Conservation (phyloP, 37 sponge, comb jelly and placozoan genomes). For the Crambe crambe region DNA sequence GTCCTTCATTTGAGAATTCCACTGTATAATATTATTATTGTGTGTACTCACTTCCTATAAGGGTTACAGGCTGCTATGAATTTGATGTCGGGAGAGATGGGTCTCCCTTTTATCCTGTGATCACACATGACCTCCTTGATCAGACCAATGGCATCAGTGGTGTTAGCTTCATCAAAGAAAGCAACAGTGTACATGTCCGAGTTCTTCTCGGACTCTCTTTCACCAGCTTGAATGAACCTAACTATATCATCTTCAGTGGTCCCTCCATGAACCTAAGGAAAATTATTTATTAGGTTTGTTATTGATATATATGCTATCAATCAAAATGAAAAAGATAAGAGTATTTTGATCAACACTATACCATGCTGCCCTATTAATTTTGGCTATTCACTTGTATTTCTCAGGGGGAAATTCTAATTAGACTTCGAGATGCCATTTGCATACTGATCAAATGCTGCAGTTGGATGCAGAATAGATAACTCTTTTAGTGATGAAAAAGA, state of each 20-base stretch:
- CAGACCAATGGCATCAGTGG: constrained; percentile 85
- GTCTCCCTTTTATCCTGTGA: constrained; percentile 67
- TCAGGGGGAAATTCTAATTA: no score
- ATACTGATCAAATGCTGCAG: no score
- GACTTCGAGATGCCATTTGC: no score
- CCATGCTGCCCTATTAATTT: no score
- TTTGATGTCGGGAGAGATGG: constrained; percentile 64
- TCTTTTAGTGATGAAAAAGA: no score
- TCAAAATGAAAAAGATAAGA: background rate
- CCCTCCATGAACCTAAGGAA: constrained; percentile 88
- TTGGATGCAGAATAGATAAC: no score
- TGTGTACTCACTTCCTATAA: constrained; percentile 60
- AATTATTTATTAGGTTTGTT: background rate
- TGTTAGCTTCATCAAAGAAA: constrained; percentile 98
- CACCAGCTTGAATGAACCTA: constrained; percentile 48
- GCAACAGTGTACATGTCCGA: constrained; percentile 68
- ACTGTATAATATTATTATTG: background rate
- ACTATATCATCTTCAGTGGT: constrained; percentile 64
- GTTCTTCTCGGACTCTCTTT: constrained; percentile 53
- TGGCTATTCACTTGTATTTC: no score
- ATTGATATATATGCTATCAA: background rate
- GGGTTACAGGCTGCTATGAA: constrained; percentile 97
- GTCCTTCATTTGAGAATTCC: background rate
- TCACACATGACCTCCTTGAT: constrained; percentile 99
- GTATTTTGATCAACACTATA: no score